Evolutionary conservation across 2,797 vertebrate species (phyloP).

Genomic region (Ptychobarbus kaznakovi): DNA sequence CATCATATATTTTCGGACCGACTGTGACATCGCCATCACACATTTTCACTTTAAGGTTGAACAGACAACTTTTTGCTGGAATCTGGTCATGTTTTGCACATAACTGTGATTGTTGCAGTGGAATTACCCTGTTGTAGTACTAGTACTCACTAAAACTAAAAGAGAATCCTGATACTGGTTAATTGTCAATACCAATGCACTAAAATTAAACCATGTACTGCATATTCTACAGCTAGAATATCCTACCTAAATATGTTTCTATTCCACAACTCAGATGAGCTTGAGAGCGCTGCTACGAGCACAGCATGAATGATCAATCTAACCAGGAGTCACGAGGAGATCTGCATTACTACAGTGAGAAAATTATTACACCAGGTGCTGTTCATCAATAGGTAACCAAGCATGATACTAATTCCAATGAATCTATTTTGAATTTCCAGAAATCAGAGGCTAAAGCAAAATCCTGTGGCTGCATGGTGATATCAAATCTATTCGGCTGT

Average conservation of each 20-base stretch:
- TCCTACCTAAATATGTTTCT: constrained; percentile 31
- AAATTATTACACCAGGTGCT: constrained; percentile 20
- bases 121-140: background rate
- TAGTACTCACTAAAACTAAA: background rate
- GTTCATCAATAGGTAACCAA: constrained; percentile 39
- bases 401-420: constrained; percentile 1
- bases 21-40: background rate
- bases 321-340: constrained; percentile 16
- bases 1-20: background rate
- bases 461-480: constrained; percentile 2
- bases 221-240: background rate
- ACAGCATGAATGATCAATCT: constrained; percentile 31
- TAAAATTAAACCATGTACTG: background rate
- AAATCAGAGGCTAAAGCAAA: constrained; percentile 32
- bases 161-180: background rate
- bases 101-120: background rate
- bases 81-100: background rate
- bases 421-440: constrained; percentile 31
- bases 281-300: background rate
- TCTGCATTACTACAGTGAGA: constrained; percentile 19
- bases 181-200: background rate
- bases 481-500: background rate
- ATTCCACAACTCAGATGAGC: constrained; percentile 5
- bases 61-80: background rate
- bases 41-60: background rate